Percentiles rank a stretch among this genome's conserved stretches.
Conservation (phyloP, 2,797 vertebrate species). For the Dermochelys coriacea region DNA sequence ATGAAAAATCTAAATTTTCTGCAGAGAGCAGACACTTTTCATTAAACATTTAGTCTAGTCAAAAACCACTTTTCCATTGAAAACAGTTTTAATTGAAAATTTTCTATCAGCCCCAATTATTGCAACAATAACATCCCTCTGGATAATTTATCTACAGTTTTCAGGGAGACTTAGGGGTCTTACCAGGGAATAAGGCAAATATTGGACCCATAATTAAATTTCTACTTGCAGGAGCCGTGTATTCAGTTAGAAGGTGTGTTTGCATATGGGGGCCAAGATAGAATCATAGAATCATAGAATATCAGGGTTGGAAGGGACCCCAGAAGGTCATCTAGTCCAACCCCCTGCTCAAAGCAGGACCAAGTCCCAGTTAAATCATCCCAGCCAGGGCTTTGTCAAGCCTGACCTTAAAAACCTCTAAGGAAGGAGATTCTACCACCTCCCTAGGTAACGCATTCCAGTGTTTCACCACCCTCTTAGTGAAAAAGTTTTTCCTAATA, state of each 20-base stretch:
- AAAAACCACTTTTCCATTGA: neutral
- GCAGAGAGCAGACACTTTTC: neutral
- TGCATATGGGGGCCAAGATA: neutral
- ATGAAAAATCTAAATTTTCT: neutral
- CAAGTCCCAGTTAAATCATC: no score
- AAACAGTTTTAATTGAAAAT: neutral
- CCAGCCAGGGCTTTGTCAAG: no score
- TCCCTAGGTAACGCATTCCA: no score
- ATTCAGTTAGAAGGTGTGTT: neutral
- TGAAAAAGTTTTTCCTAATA: no score
- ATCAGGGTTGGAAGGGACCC: no score
- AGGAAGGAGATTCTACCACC: no score
- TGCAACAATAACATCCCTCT: conserved; percentile 10
- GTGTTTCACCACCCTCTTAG: no score
- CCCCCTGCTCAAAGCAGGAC: no score
- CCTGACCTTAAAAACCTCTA: no score
- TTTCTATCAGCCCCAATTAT: conserved; percentile 4
- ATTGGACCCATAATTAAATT: neutral
- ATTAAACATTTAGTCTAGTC: neutral
- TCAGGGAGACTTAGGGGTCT: conserved; percentile 23
- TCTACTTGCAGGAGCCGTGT: neutral
- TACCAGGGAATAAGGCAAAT: neutral
- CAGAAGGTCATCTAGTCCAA: no score
- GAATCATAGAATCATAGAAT: no score
- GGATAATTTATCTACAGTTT: neutral